phyloP scores from a whole-genome alignment of 1,140 invertebrate species.

The Lepidurus apus region DNA sequence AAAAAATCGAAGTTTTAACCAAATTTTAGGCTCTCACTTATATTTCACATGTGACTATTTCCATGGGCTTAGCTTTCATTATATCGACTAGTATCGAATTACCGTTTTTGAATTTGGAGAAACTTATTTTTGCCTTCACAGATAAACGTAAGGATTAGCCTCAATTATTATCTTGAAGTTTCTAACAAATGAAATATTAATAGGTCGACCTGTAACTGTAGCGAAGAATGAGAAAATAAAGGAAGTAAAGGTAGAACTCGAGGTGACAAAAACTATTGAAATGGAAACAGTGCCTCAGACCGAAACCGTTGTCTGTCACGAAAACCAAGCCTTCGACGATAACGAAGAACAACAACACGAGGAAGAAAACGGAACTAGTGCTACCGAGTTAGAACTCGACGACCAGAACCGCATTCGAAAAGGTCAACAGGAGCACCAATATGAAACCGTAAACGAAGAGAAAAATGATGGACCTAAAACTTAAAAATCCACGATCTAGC shows the following conservation, averaged over 20 bases:
- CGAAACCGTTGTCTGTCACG: not conserved
- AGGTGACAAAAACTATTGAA: not conserved
- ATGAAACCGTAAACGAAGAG: too few relatives aligned
- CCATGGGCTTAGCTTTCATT: not conserved
- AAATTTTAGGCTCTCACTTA: not conserved
- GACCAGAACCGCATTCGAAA: too few relatives aligned
- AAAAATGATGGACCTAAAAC: too few relatives aligned
- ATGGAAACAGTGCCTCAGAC: not conserved
- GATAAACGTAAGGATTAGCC: not conserved
- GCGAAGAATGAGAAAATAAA: not conserved
- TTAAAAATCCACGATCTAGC: too few relatives aligned
- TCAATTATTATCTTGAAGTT: not conserved
- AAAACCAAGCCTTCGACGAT: not conserved
- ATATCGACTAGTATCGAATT: slow-evolving; percentile 1
- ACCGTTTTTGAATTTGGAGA: not conserved
- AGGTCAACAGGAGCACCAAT: too few relatives aligned
- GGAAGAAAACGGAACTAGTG: not conserved
- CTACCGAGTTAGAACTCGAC: not conserved
- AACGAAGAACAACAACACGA: not conserved
- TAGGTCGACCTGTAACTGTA: not conserved
- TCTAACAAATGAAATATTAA: not conserved
- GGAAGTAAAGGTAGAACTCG: not conserved
- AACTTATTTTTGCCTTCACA: not conserved
- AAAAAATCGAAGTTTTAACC: not conserved
- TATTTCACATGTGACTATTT: not conserved